These are phyloP conservation scores for Ectemnius continuus DNA, from an alignment of 2,888 invertebrate genomes.

Conservation along the genomic window DNA sequence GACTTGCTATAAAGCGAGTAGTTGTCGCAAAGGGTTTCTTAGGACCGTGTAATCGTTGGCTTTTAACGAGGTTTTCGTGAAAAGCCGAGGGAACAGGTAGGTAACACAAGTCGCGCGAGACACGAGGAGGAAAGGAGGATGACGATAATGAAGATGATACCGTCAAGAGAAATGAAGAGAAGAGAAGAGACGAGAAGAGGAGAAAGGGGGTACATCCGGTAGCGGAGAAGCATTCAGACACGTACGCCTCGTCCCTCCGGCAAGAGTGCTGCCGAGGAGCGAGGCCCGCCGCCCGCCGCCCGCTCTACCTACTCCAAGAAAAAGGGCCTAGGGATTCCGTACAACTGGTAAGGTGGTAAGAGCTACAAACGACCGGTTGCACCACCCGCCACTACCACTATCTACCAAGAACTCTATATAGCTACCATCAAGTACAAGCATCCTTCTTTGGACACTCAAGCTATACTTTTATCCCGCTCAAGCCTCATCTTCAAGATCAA, in stretches of 20 bases:
- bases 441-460: no score
- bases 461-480: no score
- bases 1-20: no score
- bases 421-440: not conserved
- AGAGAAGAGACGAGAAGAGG: constrained; percentile 52
- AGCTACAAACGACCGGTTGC: constrained; percentile 15
- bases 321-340: constrained; percentile 27
- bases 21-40: no score
- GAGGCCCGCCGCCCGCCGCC: no score
- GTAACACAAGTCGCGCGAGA: not conserved
- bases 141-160: not conserved
- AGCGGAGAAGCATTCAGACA: constrained; percentile 61
- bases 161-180: constrained; percentile 21
- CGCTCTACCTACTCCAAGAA: constrained; percentile 25
- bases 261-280: constrained; percentile 31
- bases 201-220: constrained; percentile 65
- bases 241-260: constrained; percentile 40
- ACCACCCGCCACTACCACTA: not conserved
- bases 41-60: no score
- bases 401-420: not conserved
- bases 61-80: no score
- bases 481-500: no score
- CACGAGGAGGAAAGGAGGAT: constrained; percentile 1
- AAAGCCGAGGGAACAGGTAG: no score
- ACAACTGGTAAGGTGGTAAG: constrained; percentile 23